A percentile compares a stretch with the other conserved stretches of the same genome.
Conservation (phyloP, 1,140 invertebrate genomes). For the Drosophila athabasca region DNA sequence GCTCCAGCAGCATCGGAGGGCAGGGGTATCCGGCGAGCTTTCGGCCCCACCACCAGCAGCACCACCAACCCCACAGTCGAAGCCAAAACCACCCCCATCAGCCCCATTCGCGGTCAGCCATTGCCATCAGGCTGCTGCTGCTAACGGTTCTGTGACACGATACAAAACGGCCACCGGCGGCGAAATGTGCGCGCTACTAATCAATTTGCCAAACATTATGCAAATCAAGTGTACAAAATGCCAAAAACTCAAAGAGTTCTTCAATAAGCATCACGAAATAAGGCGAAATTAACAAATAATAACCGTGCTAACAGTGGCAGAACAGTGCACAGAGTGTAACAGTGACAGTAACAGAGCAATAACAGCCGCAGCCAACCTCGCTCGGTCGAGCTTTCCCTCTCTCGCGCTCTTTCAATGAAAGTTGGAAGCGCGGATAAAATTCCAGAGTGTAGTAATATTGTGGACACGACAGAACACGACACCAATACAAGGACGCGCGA, state of each 20-base stretch:
- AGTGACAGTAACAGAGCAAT: conserved; percentile 24
- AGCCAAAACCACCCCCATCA: conserved; percentile 25
- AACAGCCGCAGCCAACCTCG: conserved; percentile 70
- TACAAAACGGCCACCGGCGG: conserved; percentile 36
- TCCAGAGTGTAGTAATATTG: conserved; percentile 67
- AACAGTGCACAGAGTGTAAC: conserved; percentile 1
- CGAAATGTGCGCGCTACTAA: conserved; percentile 50
- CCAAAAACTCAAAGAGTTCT: conserved; percentile 54
- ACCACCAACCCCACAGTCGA: conserved; percentile 25
- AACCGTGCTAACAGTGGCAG: conserved; percentile 18
- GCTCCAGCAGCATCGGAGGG: conserved; percentile 56
- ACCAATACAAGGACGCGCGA: conserved; percentile 69
- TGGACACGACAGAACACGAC: background rate
- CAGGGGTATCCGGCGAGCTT: conserved; percentile 64
- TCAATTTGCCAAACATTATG: conserved; percentile 58
- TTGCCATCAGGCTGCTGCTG: conserved; percentile 28
- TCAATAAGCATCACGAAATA: conserved; percentile 50
- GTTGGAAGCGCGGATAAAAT: conserved; percentile 70
- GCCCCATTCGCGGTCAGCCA: conserved; percentile 27
- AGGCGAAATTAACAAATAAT: conserved; percentile 38
- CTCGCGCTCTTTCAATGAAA: conserved; percentile 48
- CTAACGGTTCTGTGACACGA: conserved; percentile 54
- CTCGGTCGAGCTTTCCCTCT: conserved; percentile 42
- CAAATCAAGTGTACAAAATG: conserved; percentile 69
- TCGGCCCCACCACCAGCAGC: conserved; percentile 35